Conservation (phyloP, 2,113 vertebrate genomes). For the Malurus alboscapulatus region DNA sequence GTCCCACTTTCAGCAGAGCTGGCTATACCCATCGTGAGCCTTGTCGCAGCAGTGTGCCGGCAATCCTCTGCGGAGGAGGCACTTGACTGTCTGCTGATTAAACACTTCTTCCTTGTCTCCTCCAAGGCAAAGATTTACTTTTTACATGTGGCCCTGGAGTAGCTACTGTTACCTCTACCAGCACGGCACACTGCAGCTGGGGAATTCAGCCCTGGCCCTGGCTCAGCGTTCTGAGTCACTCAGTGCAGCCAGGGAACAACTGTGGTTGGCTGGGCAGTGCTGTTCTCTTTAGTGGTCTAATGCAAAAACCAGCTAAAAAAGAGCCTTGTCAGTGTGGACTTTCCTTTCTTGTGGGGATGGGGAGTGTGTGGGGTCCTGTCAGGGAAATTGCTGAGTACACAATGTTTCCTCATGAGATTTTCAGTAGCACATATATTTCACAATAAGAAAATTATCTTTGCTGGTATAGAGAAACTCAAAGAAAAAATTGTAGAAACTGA, state of each 20-base stretch:
- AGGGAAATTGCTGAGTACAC: not conserved
- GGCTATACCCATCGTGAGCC: not conserved
- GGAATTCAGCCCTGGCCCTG: rapidly evolving
- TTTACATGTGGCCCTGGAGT: slow-evolving; percentile 3
- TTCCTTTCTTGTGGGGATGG: not conserved
- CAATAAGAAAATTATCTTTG: not conserved
- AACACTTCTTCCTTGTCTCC: slow-evolving; percentile 21
- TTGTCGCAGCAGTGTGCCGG: not conserved
- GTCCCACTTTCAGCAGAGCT: slow-evolving; percentile 35
- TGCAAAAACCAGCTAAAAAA: not conserved
- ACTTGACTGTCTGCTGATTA: slow-evolving; percentile 50
- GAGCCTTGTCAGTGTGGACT: rapidly evolving
- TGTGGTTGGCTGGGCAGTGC: not conserved
- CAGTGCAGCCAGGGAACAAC: not conserved
- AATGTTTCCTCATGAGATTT: not conserved
- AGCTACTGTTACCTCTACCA: not conserved
- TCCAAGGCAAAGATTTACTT: slow-evolving; percentile 66
- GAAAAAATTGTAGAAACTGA: not conserved
- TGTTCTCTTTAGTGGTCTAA: not conserved
- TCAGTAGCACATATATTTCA: not conserved
- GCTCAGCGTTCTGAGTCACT: not conserved
- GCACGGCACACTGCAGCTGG: rapidly evolving
- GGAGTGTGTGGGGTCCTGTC: not conserved
- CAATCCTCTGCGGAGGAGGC: slow-evolving; percentile 9
- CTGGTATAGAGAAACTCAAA: not conserved